phyloP scores from a whole-genome alignment of 2,113 vertebrate genomes.

The Seriola dumerili region DNA sequence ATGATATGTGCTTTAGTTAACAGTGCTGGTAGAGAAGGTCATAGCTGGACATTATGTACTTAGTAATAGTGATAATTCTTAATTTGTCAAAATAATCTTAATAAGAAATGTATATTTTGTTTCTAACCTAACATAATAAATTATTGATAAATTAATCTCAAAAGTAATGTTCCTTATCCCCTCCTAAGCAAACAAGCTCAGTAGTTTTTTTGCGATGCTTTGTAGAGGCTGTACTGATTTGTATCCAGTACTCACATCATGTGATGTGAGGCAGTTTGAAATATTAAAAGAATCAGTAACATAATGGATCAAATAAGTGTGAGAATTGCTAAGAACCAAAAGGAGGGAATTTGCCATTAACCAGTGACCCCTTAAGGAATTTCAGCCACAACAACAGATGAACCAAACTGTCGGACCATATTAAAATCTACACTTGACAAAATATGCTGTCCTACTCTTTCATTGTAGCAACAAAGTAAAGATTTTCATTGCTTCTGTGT shows the following conservation, averaged over 20 bases:
- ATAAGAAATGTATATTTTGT: background rate
- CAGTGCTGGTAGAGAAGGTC: background rate
- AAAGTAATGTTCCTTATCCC: background rate
- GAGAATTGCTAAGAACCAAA: background rate
- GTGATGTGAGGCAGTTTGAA: too few relatives aligned
- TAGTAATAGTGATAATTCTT: background rate
- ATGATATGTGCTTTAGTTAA: background rate
- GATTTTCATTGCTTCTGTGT: background rate
- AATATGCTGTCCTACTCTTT: background rate
- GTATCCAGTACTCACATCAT: background rate
- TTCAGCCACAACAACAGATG: background rate
- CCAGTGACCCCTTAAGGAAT: background rate
- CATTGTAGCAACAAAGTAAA: background rate
- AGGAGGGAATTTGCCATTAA: background rate
- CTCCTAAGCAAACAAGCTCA: background rate
- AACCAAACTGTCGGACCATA: background rate
- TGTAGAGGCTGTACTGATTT: background rate
- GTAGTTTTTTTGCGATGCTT: background rate
- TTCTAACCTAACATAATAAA: background rate
- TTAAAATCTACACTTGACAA: background rate
- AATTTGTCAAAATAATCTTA: too few relatives aligned
- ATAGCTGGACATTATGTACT: background rate
- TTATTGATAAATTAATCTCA: background rate
- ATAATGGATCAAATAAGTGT: background rate
- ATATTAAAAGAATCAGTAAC: background rate